A percentile compares a stretch with the other conserved stretches of the same genome.
phyloP scores from a whole-genome alignment of 2,113 vertebrate species.

The Rhipidura dahli region DNA sequence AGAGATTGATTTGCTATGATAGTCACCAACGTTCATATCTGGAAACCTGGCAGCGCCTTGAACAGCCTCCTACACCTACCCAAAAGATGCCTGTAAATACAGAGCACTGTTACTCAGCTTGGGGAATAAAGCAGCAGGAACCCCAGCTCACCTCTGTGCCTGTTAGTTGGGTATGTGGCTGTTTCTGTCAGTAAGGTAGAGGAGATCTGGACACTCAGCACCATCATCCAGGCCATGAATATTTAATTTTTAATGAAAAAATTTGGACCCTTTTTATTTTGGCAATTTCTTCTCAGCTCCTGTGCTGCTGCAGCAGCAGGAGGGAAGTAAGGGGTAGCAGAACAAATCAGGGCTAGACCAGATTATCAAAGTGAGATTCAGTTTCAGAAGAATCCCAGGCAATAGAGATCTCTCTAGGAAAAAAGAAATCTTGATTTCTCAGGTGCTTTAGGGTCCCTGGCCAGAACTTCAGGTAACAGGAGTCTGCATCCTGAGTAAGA shows the following conservation, averaged over 20 bases:
- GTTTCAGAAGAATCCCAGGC: not conserved
- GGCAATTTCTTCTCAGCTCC: not conserved
- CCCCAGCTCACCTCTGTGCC: not conserved
- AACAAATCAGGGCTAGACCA: not conserved
- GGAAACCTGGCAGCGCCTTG: not conserved
- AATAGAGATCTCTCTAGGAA: not conserved
- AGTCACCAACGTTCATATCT: not conserved
- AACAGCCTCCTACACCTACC: not conserved
- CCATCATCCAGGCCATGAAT: not conserved
- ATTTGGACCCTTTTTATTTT: not conserved
- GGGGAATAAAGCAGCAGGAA: not conserved
- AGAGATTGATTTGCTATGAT: not conserved
- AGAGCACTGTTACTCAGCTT: not conserved
- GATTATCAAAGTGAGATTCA: not conserved
- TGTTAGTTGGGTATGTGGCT: not conserved
- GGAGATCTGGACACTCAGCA: not conserved
- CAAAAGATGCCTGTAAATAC: not conserved
- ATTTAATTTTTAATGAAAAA: slow-evolving; percentile 22
- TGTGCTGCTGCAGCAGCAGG: not conserved
- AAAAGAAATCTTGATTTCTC: not conserved
- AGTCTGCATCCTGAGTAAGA: not conserved
- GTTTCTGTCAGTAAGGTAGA: not conserved
- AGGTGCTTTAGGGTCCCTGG: not conserved
- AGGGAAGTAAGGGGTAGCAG: not conserved
- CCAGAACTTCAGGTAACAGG: not conserved